Evolutionary conservation across 2,888 invertebrate genomes (phyloP).

Genomic region (Sceliomorpha sp.): DNA sequence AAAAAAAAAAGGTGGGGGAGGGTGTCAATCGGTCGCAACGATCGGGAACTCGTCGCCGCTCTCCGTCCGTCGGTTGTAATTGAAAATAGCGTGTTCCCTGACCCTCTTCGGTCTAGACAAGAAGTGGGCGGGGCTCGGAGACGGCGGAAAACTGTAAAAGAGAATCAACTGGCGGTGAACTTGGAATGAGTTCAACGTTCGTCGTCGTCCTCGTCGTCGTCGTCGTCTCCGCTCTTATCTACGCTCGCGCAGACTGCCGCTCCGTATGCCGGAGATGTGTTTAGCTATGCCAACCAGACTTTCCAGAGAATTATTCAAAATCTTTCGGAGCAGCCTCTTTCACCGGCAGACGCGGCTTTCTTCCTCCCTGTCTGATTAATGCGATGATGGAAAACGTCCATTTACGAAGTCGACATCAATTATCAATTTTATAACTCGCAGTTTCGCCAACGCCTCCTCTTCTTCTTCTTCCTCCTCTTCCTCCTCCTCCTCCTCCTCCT

Average conservation of each 20-base stretch:
- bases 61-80: constrained; percentile 48
- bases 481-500: no score
- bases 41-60: no score
- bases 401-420: constrained; percentile 16
- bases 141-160: constrained; percentile 27
- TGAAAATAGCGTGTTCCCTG: constrained; percentile 56
- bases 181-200: constrained; percentile 54
- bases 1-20: no score
- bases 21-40: no score
- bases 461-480: no score
- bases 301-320: constrained; percentile 48
- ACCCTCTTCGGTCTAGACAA: constrained; percentile 17
- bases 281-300: constrained; percentile 26
- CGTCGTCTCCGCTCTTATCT: constrained; percentile 29
- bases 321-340: constrained; percentile 34
- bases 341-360: constrained; percentile 24
- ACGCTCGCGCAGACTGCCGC: constrained; percentile 8
- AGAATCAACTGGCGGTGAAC: constrained; percentile 46
- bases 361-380: constrained; percentile 22
- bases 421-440: background rate
- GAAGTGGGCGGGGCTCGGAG: constrained; percentile 26
- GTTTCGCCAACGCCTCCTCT: no score
- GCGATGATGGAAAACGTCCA: constrained; percentile 27
- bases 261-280: constrained; percentile 19
- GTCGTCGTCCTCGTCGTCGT: constrained; percentile 17